Percentiles rank a stretch among this genome's conserved stretches.
Conservation (phyloP, 1,140 invertebrate species). For the Monomorium pharaonis region DNA sequence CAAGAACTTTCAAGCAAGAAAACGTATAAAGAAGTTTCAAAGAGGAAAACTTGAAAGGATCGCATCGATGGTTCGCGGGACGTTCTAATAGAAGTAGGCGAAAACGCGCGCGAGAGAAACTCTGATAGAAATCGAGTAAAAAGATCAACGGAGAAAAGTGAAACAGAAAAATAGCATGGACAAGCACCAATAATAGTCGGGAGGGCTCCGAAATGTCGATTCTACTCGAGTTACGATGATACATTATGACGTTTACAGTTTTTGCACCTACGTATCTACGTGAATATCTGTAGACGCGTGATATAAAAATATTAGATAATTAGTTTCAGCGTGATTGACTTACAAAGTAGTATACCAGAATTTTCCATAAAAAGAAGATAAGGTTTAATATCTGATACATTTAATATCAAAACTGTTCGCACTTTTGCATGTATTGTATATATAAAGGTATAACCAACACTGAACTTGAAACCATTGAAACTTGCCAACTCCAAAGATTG, state of each 20-base stretch:
- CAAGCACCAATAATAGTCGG: constrained; percentile 36
- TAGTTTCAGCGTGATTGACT: background rate
- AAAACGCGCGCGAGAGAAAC: constrained; percentile 64
- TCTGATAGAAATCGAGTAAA: constrained; percentile 48
- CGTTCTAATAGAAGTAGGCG: constrained; percentile 70
- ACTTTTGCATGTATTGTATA: background rate
- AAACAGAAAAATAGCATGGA: constrained; percentile 57
- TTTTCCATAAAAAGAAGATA: background rate
- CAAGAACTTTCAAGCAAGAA: constrained; percentile 70
- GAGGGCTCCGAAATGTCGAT: constrained; percentile 39
- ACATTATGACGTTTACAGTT: background rate
- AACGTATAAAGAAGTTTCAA: constrained; percentile 72
- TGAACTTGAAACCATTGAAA: too few relatives aligned
- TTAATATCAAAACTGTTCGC: background rate
- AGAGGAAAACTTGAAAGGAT: constrained; percentile 66
- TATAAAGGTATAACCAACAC: background rate
- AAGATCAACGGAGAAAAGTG: constrained; percentile 34
- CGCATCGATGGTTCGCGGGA: constrained; percentile 63
- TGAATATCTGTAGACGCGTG: background rate
- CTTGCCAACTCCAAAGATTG: background rate
- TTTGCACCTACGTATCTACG: background rate
- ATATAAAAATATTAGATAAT: background rate
- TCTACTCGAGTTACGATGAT: constrained; percentile 27
- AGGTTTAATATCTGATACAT: too few relatives aligned
- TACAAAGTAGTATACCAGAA: background rate